Evolutionary conservation across 2,888 invertebrate species (phyloP).

Genomic region (Rhagophthalmus giganteus): DNA sequence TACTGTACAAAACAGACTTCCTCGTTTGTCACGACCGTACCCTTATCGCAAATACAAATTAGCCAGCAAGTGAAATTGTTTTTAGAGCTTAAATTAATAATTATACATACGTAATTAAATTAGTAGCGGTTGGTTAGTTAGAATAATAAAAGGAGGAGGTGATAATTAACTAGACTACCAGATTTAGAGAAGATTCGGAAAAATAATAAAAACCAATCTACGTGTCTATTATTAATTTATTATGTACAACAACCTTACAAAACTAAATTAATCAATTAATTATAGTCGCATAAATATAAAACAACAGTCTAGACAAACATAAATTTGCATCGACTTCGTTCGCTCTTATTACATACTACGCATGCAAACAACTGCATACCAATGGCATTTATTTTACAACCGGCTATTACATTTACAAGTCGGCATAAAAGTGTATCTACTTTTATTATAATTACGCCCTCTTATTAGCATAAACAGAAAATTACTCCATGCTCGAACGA

Average conservation of each 20-base stretch:
- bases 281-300: conserved; percentile 18
- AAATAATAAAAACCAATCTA: conserved; percentile 4
- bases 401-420: conserved; percentile 13
- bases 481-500: no score
- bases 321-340: conserved; percentile 11
- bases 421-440: conserved; percentile 11
- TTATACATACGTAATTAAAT: no score
- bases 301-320: conserved; percentile 22
- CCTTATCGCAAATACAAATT: no score
- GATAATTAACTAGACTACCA: background rate
- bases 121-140: background rate
- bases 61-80: no score
- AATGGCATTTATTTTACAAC: conserved; percentile 22
- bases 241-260: conserved; percentile 14
- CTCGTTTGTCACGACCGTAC: background rate
- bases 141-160: background rate
- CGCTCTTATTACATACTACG: conserved; percentile 19
- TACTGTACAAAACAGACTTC: background rate
- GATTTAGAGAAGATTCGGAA: background rate
- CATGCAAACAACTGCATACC: conserved; percentile 27
- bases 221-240: conserved; percentile 17
- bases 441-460: conserved; percentile 15
- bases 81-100: no score
- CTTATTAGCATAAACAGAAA: conserved; percentile 11
- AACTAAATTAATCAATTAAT: conserved; percentile 18